Conservation (phyloP, 2,888 invertebrate genomes). For the Myathropa florea region DNA sequence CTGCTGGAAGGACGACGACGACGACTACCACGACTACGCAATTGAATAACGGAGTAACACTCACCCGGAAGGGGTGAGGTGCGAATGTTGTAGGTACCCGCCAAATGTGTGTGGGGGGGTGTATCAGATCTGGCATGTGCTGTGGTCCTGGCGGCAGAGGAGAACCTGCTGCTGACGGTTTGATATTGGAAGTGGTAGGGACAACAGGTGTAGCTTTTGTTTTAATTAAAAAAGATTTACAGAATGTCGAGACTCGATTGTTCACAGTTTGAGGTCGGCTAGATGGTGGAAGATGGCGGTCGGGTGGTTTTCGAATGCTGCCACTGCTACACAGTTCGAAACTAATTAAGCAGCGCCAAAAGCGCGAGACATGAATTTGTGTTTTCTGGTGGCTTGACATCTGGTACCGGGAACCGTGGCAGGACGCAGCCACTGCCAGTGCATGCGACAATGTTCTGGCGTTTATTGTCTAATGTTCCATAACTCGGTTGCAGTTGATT, state of each 20-base stretch:
- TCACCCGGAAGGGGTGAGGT: neutral
- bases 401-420: conserved; percentile 32
- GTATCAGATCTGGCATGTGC: neutral
- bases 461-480: conserved; percentile 9
- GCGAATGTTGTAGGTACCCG: neutral
- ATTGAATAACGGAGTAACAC: conserved; percentile 19
- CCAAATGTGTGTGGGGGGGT: neutral
- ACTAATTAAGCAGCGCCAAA: conserved; percentile 68
- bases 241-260: conserved; percentile 66
- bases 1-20: conserved; percentile 41
- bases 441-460: neutral
- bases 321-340: conserved; percentile 42
- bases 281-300: neutral
- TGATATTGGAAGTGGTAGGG: conserved; percentile 58
- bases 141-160: neutral
- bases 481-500: conserved; percentile 21
- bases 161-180: conserved; percentile 32
- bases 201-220: conserved; percentile 70
- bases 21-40: neutral
- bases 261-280: conserved; percentile 28
- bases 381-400: conserved; percentile 44
- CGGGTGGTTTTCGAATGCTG: conserved; percentile 36
- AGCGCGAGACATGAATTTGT: conserved; percentile 58
- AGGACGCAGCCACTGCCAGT: neutral
- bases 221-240: conserved; percentile 71